These are phyloP conservation scores for Macropis europaea DNA, from an alignment of 2,888 invertebrate species.

Conservation along the genomic window DNA sequence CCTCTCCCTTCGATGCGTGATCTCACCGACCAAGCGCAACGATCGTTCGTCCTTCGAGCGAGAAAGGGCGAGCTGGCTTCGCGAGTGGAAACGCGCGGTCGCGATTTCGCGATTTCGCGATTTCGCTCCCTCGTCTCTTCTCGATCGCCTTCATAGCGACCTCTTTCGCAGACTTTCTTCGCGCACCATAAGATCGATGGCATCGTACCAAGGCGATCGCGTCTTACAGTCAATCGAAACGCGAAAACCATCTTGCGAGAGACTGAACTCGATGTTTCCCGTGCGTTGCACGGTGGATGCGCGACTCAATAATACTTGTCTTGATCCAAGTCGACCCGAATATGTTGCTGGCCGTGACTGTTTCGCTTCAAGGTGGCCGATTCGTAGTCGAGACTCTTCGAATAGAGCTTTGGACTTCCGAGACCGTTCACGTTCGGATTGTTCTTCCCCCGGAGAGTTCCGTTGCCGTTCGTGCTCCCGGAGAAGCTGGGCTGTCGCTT, in stretches of 20 bases:
- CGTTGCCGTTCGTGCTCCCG: conserved; percentile 81
- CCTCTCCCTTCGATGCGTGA: no score
- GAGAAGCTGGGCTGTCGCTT: conserved; percentile 88
- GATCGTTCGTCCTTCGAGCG: no score
- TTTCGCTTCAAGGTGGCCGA: conserved; percentile 89
- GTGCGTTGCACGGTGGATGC: background rate
- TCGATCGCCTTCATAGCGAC: conserved; percentile 12
- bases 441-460: conserved; percentile 82
- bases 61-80: no score
- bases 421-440: conserved; percentile 81
- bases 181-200: background rate
- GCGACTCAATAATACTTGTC: conserved; percentile 84
- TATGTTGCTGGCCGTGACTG: conserved; percentile 83
- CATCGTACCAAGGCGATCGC: no score
- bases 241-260: background rate
- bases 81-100: no score
- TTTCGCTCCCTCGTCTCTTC: conserved; percentile 6
- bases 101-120: background rate
- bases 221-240: no score
- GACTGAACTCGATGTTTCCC: background rate
- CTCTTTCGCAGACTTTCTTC: no score
- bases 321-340: conserved; percentile 84
- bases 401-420: conserved; percentile 85
- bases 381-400: conserved; percentile 89
- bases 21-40: no score